Base-by-base conservation (phyloP, 2,888 invertebrate genomes). In the Halictus quadricinctus region DNA sequence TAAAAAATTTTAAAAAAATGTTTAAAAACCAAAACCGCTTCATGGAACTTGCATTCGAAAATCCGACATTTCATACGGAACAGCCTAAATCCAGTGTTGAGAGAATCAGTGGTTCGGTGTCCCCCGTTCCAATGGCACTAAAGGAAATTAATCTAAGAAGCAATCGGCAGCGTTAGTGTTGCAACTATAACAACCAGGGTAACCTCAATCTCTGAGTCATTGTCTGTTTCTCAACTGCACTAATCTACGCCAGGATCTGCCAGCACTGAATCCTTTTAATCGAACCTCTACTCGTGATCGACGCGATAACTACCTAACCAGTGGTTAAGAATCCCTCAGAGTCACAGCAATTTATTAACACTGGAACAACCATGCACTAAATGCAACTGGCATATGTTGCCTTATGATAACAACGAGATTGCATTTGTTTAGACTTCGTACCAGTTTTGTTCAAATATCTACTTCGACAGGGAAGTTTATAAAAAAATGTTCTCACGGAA, bases 201-300 rank as follows among this genome's bases (percentile, higher is more conserved):
- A 72, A 72, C 46, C 70, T 46, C 46, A n/a, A 46, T 72, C 70
- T 72, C 21, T 25, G 12, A 36, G 60, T 72, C 43, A 21, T 46
- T 72, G 46, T 72, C 70, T 12, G 70, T 70, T 41, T n/a, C 41
- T n/a, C 70, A 43, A 70, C 41, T 21, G 12, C 12, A 10, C 21
- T 41, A 46, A 46, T 72, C 43, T 6, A 72, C 69, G 36, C n/a
- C 43, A 36, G 66, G 70, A 58, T 25, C 70, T 58, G 25, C 69
- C 18, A 60, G 60, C 60, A 60, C 60, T 13, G 60, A 25, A 60
- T 60, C 60, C 60, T 60, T 60, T 60, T 60, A 60, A 25, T 60
- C 60, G 60, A 25, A 60, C 5, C 54, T 21, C 60, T 25, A 13
- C 1, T 25, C 25, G 25, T 13, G 60, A 60, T 60, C 60, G 13